A percentile compares a stretch with the other conserved stretches of the same genome.
phyloP scores from a whole-genome alignment of 2,797 vertebrate species.

The Rallus crepitans region DNA sequence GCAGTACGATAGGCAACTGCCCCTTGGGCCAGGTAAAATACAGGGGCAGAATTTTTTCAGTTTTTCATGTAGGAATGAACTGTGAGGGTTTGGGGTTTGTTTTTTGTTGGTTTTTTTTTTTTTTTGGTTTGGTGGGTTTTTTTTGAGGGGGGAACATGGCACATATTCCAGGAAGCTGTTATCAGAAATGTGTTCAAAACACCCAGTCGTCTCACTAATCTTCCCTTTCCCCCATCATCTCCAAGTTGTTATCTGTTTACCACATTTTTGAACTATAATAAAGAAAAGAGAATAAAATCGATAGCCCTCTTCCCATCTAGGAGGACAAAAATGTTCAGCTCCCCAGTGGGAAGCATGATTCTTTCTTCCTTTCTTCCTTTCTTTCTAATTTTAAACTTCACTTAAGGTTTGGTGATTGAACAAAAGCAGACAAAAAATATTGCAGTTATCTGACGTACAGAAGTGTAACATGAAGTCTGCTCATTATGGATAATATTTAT shows the following conservation, averaged over 20 bases:
- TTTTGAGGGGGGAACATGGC: not conserved
- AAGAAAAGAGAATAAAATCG: conserved; percentile 39
- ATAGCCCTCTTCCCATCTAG: not conserved
- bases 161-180: not conserved
- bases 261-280: conserved; percentile 1
- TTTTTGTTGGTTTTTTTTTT: no score
- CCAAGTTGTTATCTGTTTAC: not conserved
- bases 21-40: not conserved
- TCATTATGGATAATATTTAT: conserved; percentile 83
- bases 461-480: conserved; percentile 77
- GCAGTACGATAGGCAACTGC: not conserved
- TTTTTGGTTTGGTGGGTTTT: no score
- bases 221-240: not conserved
- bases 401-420: conserved; percentile 65
- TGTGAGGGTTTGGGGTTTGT: not conserved
- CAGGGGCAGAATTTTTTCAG: not conserved
- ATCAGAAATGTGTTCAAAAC: not conserved
- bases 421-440: conserved; percentile 69
- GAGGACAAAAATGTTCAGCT: not conserved
- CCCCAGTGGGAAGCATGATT: not conserved
- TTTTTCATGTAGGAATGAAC: not conserved
- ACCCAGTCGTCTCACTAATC: not conserved
- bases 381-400: conserved; percentile 54
- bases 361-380: not conserved
- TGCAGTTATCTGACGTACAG: conserved; percentile 75